These are phyloP conservation scores for Falco rusticolus DNA, from an alignment of 2,797 vertebrate species.

Conservation along the genomic window DNA sequence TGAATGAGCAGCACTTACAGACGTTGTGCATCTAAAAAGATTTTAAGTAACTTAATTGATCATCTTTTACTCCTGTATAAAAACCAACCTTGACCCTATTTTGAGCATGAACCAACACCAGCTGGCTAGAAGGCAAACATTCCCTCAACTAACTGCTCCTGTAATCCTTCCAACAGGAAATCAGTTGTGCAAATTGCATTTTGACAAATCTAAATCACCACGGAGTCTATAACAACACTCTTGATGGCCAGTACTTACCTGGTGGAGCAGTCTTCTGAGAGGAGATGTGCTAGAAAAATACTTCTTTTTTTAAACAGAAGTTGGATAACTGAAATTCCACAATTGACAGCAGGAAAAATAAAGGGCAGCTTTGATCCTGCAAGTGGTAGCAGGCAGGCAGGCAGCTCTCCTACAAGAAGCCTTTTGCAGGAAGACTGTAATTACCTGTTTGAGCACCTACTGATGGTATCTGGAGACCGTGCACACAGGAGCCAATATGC, in stretches of 20 bases:
- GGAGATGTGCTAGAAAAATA: not conserved
- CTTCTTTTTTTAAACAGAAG: not conserved
- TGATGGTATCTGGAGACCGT: conserved; percentile 14
- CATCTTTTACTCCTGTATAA: not conserved
- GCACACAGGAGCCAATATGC: not conserved
- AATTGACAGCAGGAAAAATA: not conserved
- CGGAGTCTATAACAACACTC: not conserved
- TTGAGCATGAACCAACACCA: not conserved
- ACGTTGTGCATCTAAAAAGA: not conserved
- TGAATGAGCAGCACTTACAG: not conserved
- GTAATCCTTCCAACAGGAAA: conserved; percentile 1
- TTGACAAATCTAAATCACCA: conserved; percentile 13
- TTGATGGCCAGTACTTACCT: not conserved
- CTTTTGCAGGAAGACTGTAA: conserved; percentile 34
- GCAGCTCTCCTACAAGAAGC: conserved; percentile 10
- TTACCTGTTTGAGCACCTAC: conserved; percentile 45
- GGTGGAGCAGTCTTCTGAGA: not conserved
- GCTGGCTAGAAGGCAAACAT: not conserved
- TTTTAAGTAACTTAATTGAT: not conserved
- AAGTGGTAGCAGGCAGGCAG: conserved; percentile 5
- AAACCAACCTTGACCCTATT: not conserved
- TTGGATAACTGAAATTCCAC: not conserved
- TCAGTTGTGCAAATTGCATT: conserved; percentile 24
- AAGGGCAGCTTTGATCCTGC: not conserved
- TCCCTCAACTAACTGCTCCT: not conserved